Conservation (phyloP, 2,888 invertebrate genomes). For the Aphelenchoides bicaudatus region DNA sequence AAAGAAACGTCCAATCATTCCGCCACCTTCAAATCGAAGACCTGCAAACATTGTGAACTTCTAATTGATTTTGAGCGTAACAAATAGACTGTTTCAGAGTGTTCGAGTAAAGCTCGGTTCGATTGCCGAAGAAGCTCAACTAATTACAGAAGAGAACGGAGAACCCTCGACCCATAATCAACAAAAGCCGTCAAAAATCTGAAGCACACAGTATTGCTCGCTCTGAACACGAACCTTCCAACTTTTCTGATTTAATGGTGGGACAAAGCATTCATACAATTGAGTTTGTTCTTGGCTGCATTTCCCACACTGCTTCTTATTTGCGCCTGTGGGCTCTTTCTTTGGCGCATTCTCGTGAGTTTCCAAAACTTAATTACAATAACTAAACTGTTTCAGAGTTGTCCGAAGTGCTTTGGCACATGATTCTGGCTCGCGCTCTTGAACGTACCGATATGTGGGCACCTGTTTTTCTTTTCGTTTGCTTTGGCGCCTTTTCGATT, state of each 20-base stretch:
- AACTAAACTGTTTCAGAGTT: conserved; percentile 67
- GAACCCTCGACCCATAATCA: neutral
- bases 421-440: conserved; percentile 78
- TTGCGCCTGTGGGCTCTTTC: conserved; percentile 61
- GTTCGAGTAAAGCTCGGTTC: conserved; percentile 32
- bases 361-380: neutral
- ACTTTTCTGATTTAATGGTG: conserved; percentile 63
- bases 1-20: conserved; percentile 9
- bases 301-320: conserved; percentile 61
- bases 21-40: conserved; percentile 11
- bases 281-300: conserved; percentile 60
- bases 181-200: conserved; percentile 12
- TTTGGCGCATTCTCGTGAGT: conserved; percentile 39
- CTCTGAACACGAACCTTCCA: conserved; percentile 58
- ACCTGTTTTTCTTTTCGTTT: conserved; percentile 24
- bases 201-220: neutral
- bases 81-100: conserved; percentile 20
- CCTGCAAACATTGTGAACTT: conserved; percentile 6
- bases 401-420: conserved; percentile 79
- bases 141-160: conserved; percentile 22
- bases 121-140: conserved; percentile 29
- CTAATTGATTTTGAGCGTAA: neutral
- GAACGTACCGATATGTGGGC: conserved; percentile 55
- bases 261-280: conserved; percentile 61
- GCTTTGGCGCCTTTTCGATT: conserved; percentile 54